Evolutionary conservation across 2,888 invertebrate species (phyloP), one percentile per base, ranked within the genome.

Genomic region (Eumerus sabulonum): DNA sequence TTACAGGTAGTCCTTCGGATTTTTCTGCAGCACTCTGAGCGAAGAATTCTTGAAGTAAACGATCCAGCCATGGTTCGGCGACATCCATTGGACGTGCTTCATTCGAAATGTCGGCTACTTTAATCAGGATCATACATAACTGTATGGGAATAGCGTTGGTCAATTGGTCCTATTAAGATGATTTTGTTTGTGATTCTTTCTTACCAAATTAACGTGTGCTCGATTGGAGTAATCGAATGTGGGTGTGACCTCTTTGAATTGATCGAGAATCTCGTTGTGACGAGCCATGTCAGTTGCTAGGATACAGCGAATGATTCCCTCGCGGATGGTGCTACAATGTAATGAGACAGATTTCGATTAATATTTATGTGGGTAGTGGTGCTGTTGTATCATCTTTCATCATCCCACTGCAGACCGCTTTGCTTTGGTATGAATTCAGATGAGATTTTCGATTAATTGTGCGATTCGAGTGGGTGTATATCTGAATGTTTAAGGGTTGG

Each of bases 21-120:
- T 95, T 95, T 87, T 95, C 95, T 3, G 94, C 93, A 83, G 95
- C 95, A 87, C 94, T 94, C 88, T 94, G 94, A 83, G 93, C 93
- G 87, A 94, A 94, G 86, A 94, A 94, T 87, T 94, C 93, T 87
- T 91, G 88, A 57, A 89, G 84, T 45, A 95, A 90, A 71, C 93
- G 92, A 86, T 95, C 95, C 77, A 95, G 88, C 95, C 95, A 95
- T 0, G 94, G 94, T 83, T 95, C 95, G 1, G 95, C 95, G 9
- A 95, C 94, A 84, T 94, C 93, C 92, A 95, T 93, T 18, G 95
- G 95, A 63, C 95, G 90, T 0, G 94, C 94, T 88, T 95, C 95
- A 87, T 95, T 95, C 72, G 95, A 95, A 85, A 95, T 95, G 87
- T 95, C 95, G 19, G 95, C 94, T 72, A 94, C 94, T 90, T 95